phyloP scores from a whole-genome alignment of 1,140 invertebrate species.

The Sminthurides bifidus region DNA sequence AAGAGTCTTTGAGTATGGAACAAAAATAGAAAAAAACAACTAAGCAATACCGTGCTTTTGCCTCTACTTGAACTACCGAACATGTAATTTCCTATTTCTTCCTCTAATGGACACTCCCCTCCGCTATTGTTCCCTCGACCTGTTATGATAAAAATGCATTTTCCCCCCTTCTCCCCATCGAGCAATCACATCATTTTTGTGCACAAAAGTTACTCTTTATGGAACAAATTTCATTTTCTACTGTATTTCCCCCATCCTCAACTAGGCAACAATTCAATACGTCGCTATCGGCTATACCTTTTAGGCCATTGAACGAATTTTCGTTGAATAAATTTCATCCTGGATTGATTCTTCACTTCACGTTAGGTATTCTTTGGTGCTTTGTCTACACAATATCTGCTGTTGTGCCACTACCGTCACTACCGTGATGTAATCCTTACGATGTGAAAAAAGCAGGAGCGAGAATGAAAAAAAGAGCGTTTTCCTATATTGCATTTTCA shows the following conservation, averaged over 20 bases:
- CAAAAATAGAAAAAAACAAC: slow-evolving; percentile 10
- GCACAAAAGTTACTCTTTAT: background rate
- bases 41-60: too few species aligned
- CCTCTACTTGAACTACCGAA: too few species aligned
- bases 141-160: background rate
- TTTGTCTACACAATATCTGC: too few species aligned
- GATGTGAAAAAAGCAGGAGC: background rate
- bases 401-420: too few species aligned
- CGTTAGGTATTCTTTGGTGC: background rate
- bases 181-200: slow-evolving; percentile 6
- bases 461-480: background rate
- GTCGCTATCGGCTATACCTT: too few species aligned
- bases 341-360: background rate
- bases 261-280: background rate
- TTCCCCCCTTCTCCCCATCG: background rate
- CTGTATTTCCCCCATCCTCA: background rate
- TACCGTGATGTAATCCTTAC: too few species aligned
- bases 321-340: too few species aligned
- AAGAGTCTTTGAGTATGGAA: too few species aligned
- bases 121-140: too few species aligned
- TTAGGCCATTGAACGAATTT: too few species aligned
- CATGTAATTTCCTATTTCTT: slow-evolving; percentile 5
- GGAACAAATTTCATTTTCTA: slow-evolving; percentile 1
- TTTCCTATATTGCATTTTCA: too few species aligned
- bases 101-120: slow-evolving; percentile 6